Evolutionary conservation across 2,888 invertebrate species (phyloP), one percentile per base, ranked within the genome.

Genomic region (Micoletzkya japonica): DNA sequence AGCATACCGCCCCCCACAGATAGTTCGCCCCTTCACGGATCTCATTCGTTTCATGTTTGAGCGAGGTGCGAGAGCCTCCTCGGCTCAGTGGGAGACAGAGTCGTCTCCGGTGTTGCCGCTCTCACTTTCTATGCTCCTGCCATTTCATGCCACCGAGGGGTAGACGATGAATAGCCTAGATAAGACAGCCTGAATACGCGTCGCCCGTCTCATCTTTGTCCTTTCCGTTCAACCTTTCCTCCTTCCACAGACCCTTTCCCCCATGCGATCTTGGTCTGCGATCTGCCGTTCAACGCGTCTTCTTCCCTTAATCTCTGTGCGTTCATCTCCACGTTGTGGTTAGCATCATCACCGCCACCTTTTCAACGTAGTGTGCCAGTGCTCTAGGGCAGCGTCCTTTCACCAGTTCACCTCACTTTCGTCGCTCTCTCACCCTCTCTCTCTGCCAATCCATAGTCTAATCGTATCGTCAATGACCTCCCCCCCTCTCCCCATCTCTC

Each of bases 11-110:
- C 44, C 44, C 44, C 7, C 14, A 54, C 26, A 14, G 54, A 7
- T 14, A 14, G 10, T 44, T 10, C 20, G 10, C 24, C 17, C 24
- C 54, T 54, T 24, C 24, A 14, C 14, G 37, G 26, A 37, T 30
- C 66, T 66, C 66, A 52, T 37, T 66, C 66, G 54, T 54, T 66
- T 66, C 66, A 66, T 54, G 32, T 20, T 20, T 44, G 20, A 14
- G 10, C 20, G 10, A 20, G 44, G 10, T 44, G 44, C 44, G 44
- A 10, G 20, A 44, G 10, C 44, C 10, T 20, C 44, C 44, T 10
- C 10, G 20, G 10, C 44, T 44, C n/a, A n/a, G n/a, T n/a, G n/a
- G n/a, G n/a, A n/a, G n/a, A n/a, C n/a, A n/a, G n/a, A n/a, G n/a
- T n/a, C n/a, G 44, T 14, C n/a, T n/a, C n/a, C n/a, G n/a, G n/a